Conservation (phyloP, 2,888 invertebrate species). For the Omphaloscelis lunosa region DNA sequence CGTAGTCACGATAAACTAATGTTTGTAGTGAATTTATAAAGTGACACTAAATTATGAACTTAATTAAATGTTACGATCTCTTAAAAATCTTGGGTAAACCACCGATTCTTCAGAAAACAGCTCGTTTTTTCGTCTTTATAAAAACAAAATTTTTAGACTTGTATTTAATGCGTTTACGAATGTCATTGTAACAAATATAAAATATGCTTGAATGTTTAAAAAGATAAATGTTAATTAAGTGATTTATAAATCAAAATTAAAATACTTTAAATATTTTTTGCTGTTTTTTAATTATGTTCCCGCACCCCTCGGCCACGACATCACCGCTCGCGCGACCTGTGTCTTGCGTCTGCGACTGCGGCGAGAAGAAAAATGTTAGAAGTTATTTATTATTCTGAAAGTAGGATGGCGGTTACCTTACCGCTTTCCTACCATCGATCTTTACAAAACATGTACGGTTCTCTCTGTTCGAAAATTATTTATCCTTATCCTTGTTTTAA, state of each 20-base stretch:
- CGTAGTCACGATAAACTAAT: not conserved
- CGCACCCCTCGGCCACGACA: too few relatives aligned
- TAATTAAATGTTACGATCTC: not conserved
- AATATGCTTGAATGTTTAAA: constrained; percentile 54
- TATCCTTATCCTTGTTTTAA: too few relatives aligned
- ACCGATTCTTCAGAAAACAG: constrained; percentile 1
- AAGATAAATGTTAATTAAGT: constrained; percentile 40
- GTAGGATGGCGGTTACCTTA: too few relatives aligned
- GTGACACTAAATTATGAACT: not conserved
- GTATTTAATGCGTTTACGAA: constrained; percentile 10
- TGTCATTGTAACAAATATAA: constrained; percentile 41
- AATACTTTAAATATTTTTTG: constrained; percentile 17
- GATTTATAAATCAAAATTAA: constrained; percentile 49
- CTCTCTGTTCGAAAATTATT: too few relatives aligned
- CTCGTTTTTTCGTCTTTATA: not conserved
- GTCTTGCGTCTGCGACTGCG: too few relatives aligned
- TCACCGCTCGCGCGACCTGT: too few relatives aligned
- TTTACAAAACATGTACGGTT: too few relatives aligned
- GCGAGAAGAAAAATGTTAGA: too few relatives aligned
- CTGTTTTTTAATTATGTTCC: not conserved
- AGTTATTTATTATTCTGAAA: too few relatives aligned
- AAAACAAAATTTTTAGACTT: constrained; percentile 18
- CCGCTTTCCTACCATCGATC: too few relatives aligned
- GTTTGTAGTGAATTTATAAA: not conserved
- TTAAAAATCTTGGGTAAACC: not conserved